Evolutionary conservation across 2,797 vertebrate genomes (phyloP).

Genomic region (Selene dorsalis): DNA sequence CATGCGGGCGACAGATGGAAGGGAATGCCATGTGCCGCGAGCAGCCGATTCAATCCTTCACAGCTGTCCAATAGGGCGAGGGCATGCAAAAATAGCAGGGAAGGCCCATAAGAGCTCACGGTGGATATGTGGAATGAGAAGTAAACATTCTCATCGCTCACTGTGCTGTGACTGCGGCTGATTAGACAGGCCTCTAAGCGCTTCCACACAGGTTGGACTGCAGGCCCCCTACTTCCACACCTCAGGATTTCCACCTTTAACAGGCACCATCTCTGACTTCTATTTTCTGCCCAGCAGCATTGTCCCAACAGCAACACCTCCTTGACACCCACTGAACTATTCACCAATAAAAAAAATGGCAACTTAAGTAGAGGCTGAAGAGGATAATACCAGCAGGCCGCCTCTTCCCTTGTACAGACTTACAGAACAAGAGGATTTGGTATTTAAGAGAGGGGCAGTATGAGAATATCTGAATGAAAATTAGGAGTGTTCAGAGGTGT

Average conservation of each 20-base stretch:
- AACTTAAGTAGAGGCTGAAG: conserved; percentile 9
- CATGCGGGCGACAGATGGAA: conserved; percentile 73
- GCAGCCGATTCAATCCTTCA: conserved; percentile 72
- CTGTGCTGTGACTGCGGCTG: conserved; percentile 35
- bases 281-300: conserved; percentile 48
- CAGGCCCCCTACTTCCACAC: conserved; percentile 43
- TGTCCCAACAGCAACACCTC: conserved; percentile 34
- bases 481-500: not conserved
- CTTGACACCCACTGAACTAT: conserved; percentile 42
- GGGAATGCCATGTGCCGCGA: conserved; percentile 66
- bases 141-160: conserved; percentile 72
- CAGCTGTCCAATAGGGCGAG: conserved; percentile 73
- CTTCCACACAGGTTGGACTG: conserved; percentile 35
- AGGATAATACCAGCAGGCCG: conserved; percentile 17
- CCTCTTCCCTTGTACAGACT: not conserved
- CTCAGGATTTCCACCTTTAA: conserved; percentile 53
- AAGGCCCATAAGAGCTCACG: conserved; percentile 48
- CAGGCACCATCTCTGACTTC: conserved; percentile 40
- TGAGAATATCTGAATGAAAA: not conserved
- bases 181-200: conserved; percentile 56
- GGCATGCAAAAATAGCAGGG: conserved; percentile 68
- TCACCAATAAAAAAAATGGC: conserved; percentile 3
- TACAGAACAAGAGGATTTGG: conserved; percentile 10
- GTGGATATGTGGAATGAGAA: conserved; percentile 61
- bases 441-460: not conserved